phyloP scores from a whole-genome alignment of 1,140 invertebrate species.

The Sarcophaga peregrina region DNA sequence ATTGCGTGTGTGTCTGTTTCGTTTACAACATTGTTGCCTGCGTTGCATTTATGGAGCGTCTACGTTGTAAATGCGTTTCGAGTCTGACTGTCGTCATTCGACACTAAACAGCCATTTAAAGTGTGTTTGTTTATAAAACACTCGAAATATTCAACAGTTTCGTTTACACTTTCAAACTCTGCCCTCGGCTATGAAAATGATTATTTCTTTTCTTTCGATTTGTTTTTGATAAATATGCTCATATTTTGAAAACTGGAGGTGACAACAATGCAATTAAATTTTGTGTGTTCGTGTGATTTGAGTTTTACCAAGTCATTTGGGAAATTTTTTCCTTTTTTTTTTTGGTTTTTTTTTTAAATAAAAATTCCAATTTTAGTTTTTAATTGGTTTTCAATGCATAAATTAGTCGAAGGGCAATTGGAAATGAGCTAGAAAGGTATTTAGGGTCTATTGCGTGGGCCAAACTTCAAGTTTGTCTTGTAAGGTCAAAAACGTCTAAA shows the following conservation, averaged over 20 bases:
- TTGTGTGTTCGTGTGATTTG: no score
- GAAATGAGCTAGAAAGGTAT: no score
- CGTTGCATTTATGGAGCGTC: background rate
- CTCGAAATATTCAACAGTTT: conserved; percentile 34
- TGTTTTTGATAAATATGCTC: background rate
- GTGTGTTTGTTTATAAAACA: conserved; percentile 44
- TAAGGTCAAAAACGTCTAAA: no score
- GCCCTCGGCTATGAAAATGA: background rate
- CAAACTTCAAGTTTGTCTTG: no score
- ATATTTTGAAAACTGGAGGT: background rate
- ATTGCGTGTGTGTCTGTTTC: background rate
- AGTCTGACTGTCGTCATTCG: background rate
- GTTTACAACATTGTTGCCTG: background rate
- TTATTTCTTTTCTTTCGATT: background rate
- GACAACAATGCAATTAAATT: background rate
- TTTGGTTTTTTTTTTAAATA: no score
- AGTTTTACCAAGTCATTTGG: no score
- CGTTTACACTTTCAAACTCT: conserved; percentile 18
- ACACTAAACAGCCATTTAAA: conserved; percentile 37
- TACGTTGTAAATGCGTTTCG: conserved; percentile 3
- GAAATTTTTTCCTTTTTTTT: no score
- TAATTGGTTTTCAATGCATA: no score
- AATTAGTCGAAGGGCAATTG: no score
- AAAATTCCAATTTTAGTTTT: no score
- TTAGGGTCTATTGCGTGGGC: no score